These are phyloP conservation scores for human (Homo sapiens) DNA, from an alignment of 2,113 vertebrate species.

Conservation along the genomic window DNA sequence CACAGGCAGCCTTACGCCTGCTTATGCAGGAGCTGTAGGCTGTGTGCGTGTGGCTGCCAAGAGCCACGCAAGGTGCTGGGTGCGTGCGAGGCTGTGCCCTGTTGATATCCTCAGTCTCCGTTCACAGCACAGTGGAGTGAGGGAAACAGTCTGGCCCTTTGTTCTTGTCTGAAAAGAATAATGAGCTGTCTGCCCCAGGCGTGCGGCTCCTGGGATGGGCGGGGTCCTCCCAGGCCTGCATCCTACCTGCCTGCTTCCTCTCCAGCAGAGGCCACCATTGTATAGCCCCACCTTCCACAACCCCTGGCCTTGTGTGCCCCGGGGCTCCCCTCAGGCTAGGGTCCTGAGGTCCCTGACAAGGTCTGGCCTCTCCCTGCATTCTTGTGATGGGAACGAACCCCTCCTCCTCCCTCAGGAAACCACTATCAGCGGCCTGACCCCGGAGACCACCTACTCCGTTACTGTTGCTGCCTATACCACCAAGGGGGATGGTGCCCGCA, in stretches of 20 bases:
- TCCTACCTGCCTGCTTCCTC: not conserved
- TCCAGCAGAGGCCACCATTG: not conserved
- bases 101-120: not conserved
- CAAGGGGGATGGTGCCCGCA: constrained; percentile 95
- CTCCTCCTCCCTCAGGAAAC: constrained; percentile 88
- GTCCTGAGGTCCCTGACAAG: not conserved
- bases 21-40: not conserved
- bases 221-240: not conserved
- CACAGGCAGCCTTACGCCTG: not conserved
- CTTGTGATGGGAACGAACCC: not conserved
- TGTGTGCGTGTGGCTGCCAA: not conserved
- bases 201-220: not conserved
- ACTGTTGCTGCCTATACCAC: constrained; percentile 96
- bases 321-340: not conserved
- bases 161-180: constrained; percentile 54
- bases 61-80: not conserved
- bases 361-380: constrained; percentile 63
- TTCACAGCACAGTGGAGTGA: not conserved
- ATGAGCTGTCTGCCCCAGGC: not conserved
- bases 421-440: constrained; percentile 90
- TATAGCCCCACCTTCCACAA: not conserved
- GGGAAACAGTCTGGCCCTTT: constrained; percentile 34
- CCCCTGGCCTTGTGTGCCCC: not conserved
- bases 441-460: constrained; percentile 95
- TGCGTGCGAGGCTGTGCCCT: not conserved